Evolutionary conservation across 2,113 vertebrate species (phyloP), one percentile per base, ranked within the genome.

Genomic region (Rhizomys pruinosus): DNA sequence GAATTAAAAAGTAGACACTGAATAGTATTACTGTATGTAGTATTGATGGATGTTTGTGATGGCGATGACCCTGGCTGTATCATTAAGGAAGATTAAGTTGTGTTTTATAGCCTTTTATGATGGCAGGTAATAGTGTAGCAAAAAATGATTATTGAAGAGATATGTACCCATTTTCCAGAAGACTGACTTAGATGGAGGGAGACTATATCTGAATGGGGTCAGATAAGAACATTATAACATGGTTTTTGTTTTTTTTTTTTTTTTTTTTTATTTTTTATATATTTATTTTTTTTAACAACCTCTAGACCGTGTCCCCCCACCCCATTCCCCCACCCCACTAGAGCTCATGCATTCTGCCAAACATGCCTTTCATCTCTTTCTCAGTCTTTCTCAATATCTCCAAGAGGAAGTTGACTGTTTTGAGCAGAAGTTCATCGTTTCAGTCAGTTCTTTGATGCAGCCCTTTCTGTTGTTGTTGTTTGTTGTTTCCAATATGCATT

Each of bases 81-180:
- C 76, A 64, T 77, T 87, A 77, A 93, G 59, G 44, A 92, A 79
- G 37, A 79, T 76, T 52, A 69, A 32, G 59, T 79, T 85, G 39
- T 69, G 8, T 81, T 93, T 87, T 85, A 79, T 84, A 82, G 25
- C n/a, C 68, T 77, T 29, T 91, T 72, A 77, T 55, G 27, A 63
- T 92, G 39, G 11, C 37, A 80, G 57, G 32, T 79, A 47, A 44
- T 92, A 3, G 15, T 57, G 0, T 89, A 69, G 88, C 79, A 69
- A 81, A 72, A 37, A 84, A 55, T 61, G 3, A n/a, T 17, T 94
- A 29, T 59, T 68, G 37, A 84, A 84, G 19, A 37, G 29, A 27
- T 47, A 23, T 39, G n/a, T 55, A 71, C 81, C 84, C 22, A 17
- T 87, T 91, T 55, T 76, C 61, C 27, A 29, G 23, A 82, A 77